Base-by-base conservation (phyloP, 2,797 vertebrate genomes). In the Macropodus opercularis region DNA sequence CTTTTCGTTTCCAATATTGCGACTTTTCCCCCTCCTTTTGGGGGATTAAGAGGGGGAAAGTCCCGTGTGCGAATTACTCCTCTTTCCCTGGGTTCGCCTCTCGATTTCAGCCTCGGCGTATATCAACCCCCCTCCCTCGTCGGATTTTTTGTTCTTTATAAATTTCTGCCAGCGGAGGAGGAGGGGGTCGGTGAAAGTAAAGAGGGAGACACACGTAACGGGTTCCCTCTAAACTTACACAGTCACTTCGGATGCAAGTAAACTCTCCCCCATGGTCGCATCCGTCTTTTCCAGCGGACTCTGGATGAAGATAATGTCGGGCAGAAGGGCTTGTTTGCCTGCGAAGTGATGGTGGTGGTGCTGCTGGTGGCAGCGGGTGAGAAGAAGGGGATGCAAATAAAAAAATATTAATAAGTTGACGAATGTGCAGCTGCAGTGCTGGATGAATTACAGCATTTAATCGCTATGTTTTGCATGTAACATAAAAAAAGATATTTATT, bases 21-120 rank as follows among this genome's bases (percentile, higher is more conserved):
- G 91, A 92, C 92, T 92, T 93, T 93, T 91, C 91, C 92, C 93
- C 92, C 92, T 93, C 92, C 92, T 92, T 92, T 91, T 58, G 87
- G 84, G 89, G 90, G 88, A 91, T 91, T 90, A 91, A 91, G 92
- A 89, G 90, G 92, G 91, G 92, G 92, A 91, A 92, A 92, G 93
- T 94, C 92, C 90, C 88, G 91, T 90, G 90, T 93, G 85, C 57
- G 79, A 89, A 92, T 89, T 83, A 89, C 90, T 92, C 90, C 88
- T 92, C 89, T 93, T 92, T 92, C 91, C 92, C 88, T 92, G 85
- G 91, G 90, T 91, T 92, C 91, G 91, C 91, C 90, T 92, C 92
- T 93, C 90, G 90, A 88, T 93, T 91, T 93, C 91, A 91, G 92
- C 89, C 89, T 90, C 90, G 85, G 91, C 89, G 92, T 88, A 91